These are phyloP conservation scores for Felis catus DNA, from an alignment of 2,113 vertebrate genomes.

Conservation along the genomic window DNA sequence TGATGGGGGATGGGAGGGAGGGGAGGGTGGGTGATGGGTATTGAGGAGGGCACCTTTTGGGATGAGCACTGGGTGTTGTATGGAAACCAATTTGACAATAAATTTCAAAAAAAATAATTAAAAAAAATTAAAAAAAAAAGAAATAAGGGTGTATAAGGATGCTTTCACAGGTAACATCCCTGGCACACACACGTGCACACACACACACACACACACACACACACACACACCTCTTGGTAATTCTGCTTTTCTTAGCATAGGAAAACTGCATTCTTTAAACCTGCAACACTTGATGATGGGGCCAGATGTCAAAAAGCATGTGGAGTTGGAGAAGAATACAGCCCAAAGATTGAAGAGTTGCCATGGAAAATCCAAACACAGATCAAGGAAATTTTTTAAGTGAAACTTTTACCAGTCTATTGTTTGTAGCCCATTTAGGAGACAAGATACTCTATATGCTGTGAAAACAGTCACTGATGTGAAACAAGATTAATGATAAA, in stretches of 20 bases:
- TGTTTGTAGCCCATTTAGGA: neutral
- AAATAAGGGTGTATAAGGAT: neutral
- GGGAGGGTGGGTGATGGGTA: too few relatives aligned
- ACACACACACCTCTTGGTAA: neutral
- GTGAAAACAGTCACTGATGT: neutral
- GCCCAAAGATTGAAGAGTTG: neutral
- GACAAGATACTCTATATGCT: neutral
- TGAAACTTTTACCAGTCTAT: neutral
- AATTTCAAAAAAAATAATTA: too few relatives aligned
- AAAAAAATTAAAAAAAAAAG: too few relatives aligned
- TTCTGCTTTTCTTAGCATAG: neutral
- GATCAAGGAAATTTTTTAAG: neutral
- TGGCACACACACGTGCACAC: neutral
- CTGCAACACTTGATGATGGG: neutral
- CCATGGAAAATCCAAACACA: constrained; percentile 39
- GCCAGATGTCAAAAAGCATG: constrained; percentile 42
- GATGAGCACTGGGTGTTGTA: too few relatives aligned
- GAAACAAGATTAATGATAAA: neutral
- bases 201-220: neutral
- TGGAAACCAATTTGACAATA: too few relatives aligned
- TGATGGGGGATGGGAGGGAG: too few relatives aligned
- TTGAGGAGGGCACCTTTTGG: too few relatives aligned
- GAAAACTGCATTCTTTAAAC: constrained; percentile 41
- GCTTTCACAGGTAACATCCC: neutral
- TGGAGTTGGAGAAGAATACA: neutral